Percentiles rank a stretch among this genome's conserved stretches.
Conservation (phyloP, 2,888 invertebrate species). For the Drosophila helvetica region DNA sequence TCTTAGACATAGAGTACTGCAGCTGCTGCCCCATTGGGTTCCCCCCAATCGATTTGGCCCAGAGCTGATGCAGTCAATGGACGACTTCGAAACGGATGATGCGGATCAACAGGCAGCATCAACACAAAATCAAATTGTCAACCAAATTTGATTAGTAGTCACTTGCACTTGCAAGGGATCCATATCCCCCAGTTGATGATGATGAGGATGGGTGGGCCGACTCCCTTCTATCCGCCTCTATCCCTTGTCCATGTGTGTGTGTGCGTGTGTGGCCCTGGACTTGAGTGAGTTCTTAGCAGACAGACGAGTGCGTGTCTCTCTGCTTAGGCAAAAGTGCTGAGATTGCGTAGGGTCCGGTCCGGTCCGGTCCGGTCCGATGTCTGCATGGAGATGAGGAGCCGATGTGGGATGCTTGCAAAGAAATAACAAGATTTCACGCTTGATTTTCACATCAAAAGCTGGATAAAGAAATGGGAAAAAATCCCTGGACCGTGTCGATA, state of each 20-base stretch:
- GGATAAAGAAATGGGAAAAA: conserved; percentile 47
- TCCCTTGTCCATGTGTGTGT: not conserved
- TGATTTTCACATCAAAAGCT: conserved; percentile 56
- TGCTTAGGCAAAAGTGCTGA: conserved; percentile 37
- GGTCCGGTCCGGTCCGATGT: conserved; percentile 23
- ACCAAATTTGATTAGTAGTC: conserved; percentile 46
- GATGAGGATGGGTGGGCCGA: not conserved
- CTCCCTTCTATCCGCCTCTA: conserved; percentile 2
- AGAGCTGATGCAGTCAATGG: conserved; percentile 10
- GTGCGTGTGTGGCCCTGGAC: conserved; percentile 16
- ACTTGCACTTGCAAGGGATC: conserved; percentile 27
- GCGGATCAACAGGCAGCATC: conserved; percentile 33
- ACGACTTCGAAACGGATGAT: conserved; percentile 23
- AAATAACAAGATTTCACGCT: conserved; percentile 66
- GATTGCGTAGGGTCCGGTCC: conserved; percentile 35
- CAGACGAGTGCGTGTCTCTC: conserved; percentile 23
- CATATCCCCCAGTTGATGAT: not conserved
- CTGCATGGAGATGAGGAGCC: conserved; percentile 22
- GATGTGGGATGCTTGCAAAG: conserved; percentile 41
- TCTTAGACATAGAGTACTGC: not conserved
- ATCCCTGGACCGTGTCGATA: conserved; percentile 32
- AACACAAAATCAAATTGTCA: conserved; percentile 46
- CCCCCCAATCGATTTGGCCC: not conserved
- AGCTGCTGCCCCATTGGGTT: not conserved
- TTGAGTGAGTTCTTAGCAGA: conserved; percentile 21